These are phyloP conservation scores for Eulemur albifrons DNA, from an alignment of 2,797 vertebrate genomes.

Conservation along the genomic window DNA sequence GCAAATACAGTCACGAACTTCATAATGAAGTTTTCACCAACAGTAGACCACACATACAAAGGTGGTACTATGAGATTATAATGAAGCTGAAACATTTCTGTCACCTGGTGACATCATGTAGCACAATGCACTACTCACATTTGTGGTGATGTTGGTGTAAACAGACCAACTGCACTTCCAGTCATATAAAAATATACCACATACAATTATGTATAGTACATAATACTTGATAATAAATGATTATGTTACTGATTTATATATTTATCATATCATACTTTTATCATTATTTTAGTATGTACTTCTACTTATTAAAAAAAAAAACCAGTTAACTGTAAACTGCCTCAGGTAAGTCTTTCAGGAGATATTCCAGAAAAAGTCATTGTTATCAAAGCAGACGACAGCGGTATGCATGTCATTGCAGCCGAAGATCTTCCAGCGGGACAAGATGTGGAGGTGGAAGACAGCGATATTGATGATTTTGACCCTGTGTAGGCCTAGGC, in stretches of 20 bases:
- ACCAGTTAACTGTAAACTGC: not conserved
- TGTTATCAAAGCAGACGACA: not conserved
- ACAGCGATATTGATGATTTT: not conserved
- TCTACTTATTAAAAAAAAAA: too few relatives aligned
- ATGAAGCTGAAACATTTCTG: not conserved
- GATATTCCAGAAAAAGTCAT: not conserved
- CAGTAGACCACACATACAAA: too few relatives aligned
- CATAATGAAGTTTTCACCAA: not conserved
- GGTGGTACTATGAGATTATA: not conserved
- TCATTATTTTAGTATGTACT: not conserved
- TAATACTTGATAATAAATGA: not conserved
- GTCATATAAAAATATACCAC: not conserved
- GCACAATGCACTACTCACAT: not conserved
- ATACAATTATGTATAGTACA: not conserved
- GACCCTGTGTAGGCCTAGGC: not conserved
- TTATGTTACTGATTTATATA: not conserved
- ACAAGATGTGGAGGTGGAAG: not conserved
- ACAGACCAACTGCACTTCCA: not conserved
- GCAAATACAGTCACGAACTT: not conserved
- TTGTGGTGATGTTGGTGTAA: not conserved
- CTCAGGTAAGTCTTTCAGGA: not conserved
- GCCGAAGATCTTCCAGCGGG: not conserved
- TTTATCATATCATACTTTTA: not conserved
- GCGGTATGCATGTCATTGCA: not conserved
- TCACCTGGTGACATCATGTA: not conserved